These are phyloP conservation scores for Danio tinwini DNA, from an alignment of 2,797 vertebrate genomes.

Conservation along the genomic window DNA sequence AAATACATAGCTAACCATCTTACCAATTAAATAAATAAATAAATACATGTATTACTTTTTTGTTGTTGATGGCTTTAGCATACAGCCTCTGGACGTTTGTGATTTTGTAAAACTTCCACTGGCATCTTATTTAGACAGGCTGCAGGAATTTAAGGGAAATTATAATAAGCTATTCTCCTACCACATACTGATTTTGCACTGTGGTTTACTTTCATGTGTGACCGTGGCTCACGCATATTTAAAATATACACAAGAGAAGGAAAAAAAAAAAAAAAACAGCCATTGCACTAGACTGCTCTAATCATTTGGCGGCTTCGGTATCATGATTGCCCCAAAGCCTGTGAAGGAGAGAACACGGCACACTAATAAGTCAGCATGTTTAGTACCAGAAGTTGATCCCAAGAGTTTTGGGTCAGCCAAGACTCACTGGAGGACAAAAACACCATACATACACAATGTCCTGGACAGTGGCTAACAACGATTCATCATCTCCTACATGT, in stretches of 20 bases:
- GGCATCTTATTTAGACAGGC: neutral
- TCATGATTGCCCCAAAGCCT: slow-evolving; percentile 35
- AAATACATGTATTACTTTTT: neutral
- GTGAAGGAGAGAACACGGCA: slow-evolving; percentile 35
- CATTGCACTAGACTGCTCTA: slow-evolving; percentile 27
- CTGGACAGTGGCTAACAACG: slow-evolving; percentile 43
- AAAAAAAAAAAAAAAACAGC: neutral
- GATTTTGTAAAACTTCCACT: slow-evolving; percentile 18
- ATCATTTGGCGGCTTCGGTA: neutral
- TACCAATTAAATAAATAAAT: neutral
- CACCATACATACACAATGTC: slow-evolving; percentile 25
- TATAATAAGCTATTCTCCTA: slow-evolving; percentile 17
- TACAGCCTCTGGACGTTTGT: neutral
- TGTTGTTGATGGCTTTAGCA: neutral
- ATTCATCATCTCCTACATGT: slow-evolving; percentile 49
- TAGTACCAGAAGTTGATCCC: slow-evolving; percentile 50
- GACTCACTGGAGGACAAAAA: slow-evolving; percentile 53
- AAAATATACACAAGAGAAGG: slow-evolving; percentile 13
- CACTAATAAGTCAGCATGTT: slow-evolving; percentile 48
- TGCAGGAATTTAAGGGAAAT: neutral
- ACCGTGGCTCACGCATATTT: neutral
- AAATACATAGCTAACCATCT: slow-evolving; percentile 6
- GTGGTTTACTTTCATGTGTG: slow-evolving; percentile 30
- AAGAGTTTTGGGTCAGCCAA: slow-evolving; percentile 48
- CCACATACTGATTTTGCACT: slow-evolving; percentile 15